Base-by-base conservation (phyloP, 1,140 invertebrate genomes). In the Zaprionus lachaisei region DNA sequence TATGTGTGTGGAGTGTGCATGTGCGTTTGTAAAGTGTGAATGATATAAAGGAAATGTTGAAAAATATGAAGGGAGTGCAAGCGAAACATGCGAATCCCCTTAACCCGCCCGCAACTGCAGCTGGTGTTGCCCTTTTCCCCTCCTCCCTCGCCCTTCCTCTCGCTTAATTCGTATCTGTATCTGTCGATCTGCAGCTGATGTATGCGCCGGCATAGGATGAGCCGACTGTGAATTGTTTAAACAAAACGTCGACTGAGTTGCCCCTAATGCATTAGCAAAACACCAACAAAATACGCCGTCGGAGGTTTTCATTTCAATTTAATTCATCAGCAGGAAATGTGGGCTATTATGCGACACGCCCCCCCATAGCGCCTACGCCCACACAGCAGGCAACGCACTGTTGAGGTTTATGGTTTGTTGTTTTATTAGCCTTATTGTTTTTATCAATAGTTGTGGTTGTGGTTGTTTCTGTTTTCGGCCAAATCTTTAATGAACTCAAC, bases 221-320 rank as follows among this genome's bases (percentile, higher is more conserved):
- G 9, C 31, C 31, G 31, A 34, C 31, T 34, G 77, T 78, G 70
- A 85, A 85, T 69, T 73, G 79, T 75, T 79, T 54, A 69, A 75
- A 66, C 51, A 66, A 80, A 82, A 82, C 54, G 77, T 58, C 66
- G 86, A 38, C 34, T 54, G 74, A 83, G 77, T 44, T 69, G 72
- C 56, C 65, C 65, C 77, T 83, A 87, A 80, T 86, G 83, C 72
- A 72, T 72, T 80, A 64, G 31, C 58, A 47, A 47, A 47, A 47
- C 41, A 47, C 69, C 72, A 84, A 78, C 66, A 78, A 84, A 66
- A 66, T 24, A 28, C 55, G 22, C 47, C 56, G 9, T 9, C 31
- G 31, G 31, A 34, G 62, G 60, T 78, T 87, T 87, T 77, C 44
- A 83, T 86, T 87, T 89, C 84, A 76, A 78, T 86, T 89, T 80